Evolutionary conservation across 1,140 invertebrate species (phyloP), one percentile per base, ranked within the genome.

Genomic region (Leptopilina boulardi): DNA sequence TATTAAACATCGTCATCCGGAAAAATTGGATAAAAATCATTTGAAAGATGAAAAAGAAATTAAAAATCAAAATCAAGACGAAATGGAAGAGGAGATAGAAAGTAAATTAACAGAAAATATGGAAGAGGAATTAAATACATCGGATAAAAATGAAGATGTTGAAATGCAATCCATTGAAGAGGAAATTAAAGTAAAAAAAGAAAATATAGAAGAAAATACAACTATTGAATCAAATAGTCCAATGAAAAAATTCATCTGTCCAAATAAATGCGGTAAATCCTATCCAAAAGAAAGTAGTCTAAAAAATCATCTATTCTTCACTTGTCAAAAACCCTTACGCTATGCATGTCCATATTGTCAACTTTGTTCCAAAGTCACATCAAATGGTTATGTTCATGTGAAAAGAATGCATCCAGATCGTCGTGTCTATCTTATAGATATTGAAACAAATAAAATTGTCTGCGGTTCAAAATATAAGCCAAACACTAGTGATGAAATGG

Each of bases 281-380:
- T 66, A 66, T 5, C 15, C 23, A 15, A 66, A 66, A n/a, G 3
- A 26, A 13, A 34, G 5, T 3, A 66, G 86, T 89, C 41, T 82
- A 13, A 66, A 30, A 13, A 66, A 91, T 42, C 93, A 93, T 71
- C 76, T 91, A 77, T 89, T 90, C 42, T 89, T 77, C 70, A 87
- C 87, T 34, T 92, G 91, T 2, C 80, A 87, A 54, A 85, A 87
- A 26, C 89, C 89, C 0, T 15, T 2, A 30, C 85, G 86, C 59
- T 89, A 89, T 77, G 74, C 76, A 0, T 92, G 91, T 70, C 89
- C 91, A 0, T 85, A 89, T 73, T 91, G 91, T 75, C 75, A 51
- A 11, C 15, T 42, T 19, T 70, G 38, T 15, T 70, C 76, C 0
- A 74, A 74, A 38, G 6, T 66, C 21, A 72, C 76, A 8, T 73